phyloP scores from a whole-genome alignment of 2,113 vertebrate genomes.

The Callopanchax toddi region DNA sequence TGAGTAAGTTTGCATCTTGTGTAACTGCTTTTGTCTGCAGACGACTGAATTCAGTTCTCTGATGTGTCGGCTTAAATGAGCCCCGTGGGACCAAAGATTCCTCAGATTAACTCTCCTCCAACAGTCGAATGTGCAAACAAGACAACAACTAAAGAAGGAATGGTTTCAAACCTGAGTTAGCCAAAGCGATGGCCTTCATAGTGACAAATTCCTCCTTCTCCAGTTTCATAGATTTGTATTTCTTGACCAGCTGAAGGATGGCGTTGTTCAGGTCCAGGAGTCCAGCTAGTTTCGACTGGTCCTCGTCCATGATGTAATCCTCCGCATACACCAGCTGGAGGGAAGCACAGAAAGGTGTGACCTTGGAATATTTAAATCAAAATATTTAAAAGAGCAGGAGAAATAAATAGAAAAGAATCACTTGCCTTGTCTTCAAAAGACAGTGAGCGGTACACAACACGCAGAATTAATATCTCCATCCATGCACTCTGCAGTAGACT shows the following conservation, averaged over 20 bases:
- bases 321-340: slow-evolving; percentile 95
- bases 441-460: slow-evolving; percentile 96
- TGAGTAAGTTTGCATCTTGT: slow-evolving; percentile 12
- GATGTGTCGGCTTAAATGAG: slow-evolving; percentile 83
- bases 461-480: slow-evolving; percentile 99
- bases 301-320: slow-evolving; percentile 99
- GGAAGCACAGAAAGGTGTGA: neutral
- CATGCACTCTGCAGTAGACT: slow-evolving; percentile 98
- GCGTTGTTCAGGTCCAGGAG: slow-evolving; percentile 98
- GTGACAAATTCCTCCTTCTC: slow-evolving; percentile 99
- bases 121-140: slow-evolving; percentile 19
- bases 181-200: slow-evolving; percentile 98
- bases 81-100: slow-evolving; percentile 72
- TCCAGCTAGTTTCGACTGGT: slow-evolving; percentile 96
- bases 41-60: slow-evolving; percentile 82
- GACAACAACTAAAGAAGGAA: slow-evolving; percentile 28
- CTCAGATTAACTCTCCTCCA: slow-evolving; percentile 75
- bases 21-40: slow-evolving; percentile 39
- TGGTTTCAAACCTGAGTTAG: slow-evolving; percentile 93
- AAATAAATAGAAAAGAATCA: neutral
- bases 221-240: slow-evolving; percentile 97
- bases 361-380: neutral
- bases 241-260: slow-evolving; percentile 98
- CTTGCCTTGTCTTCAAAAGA: slow-evolving; percentile 93
- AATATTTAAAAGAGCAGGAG: neutral